Evolutionary conservation across 2,113 vertebrate species (phyloP).

Genomic region (zebrafish (Danio rerio)): DNA sequence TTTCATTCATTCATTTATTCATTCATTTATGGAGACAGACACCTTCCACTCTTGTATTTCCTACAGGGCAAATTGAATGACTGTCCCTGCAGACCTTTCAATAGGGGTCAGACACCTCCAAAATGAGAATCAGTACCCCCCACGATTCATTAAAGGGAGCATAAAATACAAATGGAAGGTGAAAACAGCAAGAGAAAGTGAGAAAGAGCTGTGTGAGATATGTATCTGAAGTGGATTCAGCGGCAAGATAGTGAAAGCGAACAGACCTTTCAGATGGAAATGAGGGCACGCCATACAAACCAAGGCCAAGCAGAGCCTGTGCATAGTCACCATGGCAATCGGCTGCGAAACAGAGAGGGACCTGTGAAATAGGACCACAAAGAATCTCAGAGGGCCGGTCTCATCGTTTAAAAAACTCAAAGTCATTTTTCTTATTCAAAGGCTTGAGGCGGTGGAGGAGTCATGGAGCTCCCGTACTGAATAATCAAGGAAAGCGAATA

Average conservation of each 20-base stretch:
- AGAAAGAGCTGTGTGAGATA: constrained; percentile 36
- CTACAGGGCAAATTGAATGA: constrained; percentile 29
- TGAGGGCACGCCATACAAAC: constrained; percentile 57
- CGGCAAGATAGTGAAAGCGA: constrained; percentile 44
- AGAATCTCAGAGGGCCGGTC: constrained; percentile 29
- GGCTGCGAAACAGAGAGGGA: constrained; percentile 45
- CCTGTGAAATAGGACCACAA: constrained; percentile 26
- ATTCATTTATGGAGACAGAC: no score
- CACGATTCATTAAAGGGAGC: constrained; percentile 38
- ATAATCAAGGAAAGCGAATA: constrained; percentile 28
- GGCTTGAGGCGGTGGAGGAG: constrained; percentile 13
- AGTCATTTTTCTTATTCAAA: constrained; percentile 40
- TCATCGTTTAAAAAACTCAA: constrained; percentile 21
- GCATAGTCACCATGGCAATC: constrained; percentile 62
- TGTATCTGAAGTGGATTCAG: constrained; percentile 47
- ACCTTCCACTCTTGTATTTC: constrained; percentile 32
- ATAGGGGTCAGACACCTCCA: constrained; percentile 40
- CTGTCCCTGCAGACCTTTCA: constrained; percentile 44
- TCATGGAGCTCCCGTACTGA: constrained; percentile 7
- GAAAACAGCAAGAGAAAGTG: constrained; percentile 38
- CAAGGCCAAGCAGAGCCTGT: constrained; percentile 48
- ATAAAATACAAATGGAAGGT: constrained; percentile 32
- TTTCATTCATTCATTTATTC: no score
- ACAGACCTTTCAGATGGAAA: constrained; percentile 66
- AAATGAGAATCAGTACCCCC: constrained; percentile 53